A percentile compares a stretch with the other conserved stretches of the same genome.
phyloP scores from a whole-genome alignment of 2,113 vertebrate species.

The Zeus faber region DNA sequence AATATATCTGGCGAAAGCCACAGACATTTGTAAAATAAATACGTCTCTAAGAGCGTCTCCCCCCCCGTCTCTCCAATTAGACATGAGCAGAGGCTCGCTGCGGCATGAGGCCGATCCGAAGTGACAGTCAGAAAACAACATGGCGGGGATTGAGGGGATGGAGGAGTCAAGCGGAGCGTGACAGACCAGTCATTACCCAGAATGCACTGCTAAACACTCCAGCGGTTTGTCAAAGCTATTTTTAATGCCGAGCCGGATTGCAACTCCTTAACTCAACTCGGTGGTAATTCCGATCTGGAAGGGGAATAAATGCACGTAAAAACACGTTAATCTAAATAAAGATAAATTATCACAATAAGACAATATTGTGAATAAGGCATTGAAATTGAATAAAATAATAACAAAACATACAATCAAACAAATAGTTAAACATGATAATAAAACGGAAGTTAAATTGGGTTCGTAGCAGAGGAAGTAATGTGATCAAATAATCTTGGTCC shows the following conservation, averaged over 20 bases:
- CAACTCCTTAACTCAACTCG: background rate
- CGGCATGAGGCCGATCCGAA: conserved; percentile 51
- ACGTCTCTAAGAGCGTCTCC: too few species aligned
- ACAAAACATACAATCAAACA: conserved; percentile 29
- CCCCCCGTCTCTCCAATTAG: conserved; percentile 56
- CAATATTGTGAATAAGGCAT: too few species aligned
- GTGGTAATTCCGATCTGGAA: background rate
- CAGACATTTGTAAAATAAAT: too few species aligned
- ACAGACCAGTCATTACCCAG: conserved; percentile 54
- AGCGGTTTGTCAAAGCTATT: conserved; percentile 15
- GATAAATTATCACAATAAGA: background rate
- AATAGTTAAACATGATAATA: conserved; percentile 44
- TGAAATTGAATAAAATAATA: too few species aligned
- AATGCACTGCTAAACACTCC: conserved; percentile 26
- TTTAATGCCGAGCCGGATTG: conserved; percentile 21
- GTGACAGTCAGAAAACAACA: conserved; percentile 61
- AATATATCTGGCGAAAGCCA: too few species aligned
- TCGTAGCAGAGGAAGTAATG: too few species aligned
- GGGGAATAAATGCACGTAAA: background rate
- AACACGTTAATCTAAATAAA: background rate
- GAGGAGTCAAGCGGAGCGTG: conserved; percentile 52
- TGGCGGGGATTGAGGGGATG: conserved; percentile 43
- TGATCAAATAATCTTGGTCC: too few species aligned
- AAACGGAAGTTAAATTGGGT: too few species aligned
- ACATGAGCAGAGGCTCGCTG: conserved; percentile 51